A percentile compares a stretch with the other conserved stretches of the same genome.
Conservation (phyloP, 2,888 invertebrate species). For the Nemapogon koenigi region DNA sequence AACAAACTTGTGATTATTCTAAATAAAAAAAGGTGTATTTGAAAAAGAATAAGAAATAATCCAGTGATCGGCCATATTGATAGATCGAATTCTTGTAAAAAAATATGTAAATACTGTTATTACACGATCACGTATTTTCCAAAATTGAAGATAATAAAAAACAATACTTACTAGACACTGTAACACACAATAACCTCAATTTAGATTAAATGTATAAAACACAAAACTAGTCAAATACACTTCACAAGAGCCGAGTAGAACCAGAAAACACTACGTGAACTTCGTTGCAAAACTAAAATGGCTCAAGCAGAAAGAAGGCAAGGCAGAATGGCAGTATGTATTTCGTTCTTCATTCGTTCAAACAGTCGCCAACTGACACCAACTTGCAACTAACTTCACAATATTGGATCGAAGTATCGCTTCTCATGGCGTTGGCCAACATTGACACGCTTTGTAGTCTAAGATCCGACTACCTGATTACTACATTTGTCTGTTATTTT, state of each 20-base stretch:
- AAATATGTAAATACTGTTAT: background rate
- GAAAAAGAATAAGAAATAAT: conserved; percentile 27
- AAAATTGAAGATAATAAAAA: too few relatives aligned
- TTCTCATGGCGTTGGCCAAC: too few relatives aligned
- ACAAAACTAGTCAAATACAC: conserved; percentile 45
- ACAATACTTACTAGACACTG: conserved; percentile 49
- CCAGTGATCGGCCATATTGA: conserved; percentile 59
- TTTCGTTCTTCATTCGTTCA: too few relatives aligned
- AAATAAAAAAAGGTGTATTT: conserved; percentile 16
- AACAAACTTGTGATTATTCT: too few relatives aligned
- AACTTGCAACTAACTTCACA: too few relatives aligned
- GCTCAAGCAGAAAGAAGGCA: conserved; percentile 2
- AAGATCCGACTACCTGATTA: too few relatives aligned
- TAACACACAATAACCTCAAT: conserved; percentile 41
- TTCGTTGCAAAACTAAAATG: conserved; percentile 8
- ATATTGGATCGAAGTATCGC: too few relatives aligned
- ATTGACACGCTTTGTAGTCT: too few relatives aligned
- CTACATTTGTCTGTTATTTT: too few relatives aligned
- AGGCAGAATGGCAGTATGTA: background rate
- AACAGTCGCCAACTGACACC: too few relatives aligned
- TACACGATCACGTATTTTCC: too few relatives aligned
- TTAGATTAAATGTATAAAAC: conserved; percentile 36
- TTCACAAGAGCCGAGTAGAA: conserved; percentile 57
- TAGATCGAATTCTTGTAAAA: background rate
- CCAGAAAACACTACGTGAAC: too few relatives aligned